These are phyloP conservation scores for Grantiella picta DNA, from an alignment of 2,113 vertebrate species.

Conservation along the genomic window DNA sequence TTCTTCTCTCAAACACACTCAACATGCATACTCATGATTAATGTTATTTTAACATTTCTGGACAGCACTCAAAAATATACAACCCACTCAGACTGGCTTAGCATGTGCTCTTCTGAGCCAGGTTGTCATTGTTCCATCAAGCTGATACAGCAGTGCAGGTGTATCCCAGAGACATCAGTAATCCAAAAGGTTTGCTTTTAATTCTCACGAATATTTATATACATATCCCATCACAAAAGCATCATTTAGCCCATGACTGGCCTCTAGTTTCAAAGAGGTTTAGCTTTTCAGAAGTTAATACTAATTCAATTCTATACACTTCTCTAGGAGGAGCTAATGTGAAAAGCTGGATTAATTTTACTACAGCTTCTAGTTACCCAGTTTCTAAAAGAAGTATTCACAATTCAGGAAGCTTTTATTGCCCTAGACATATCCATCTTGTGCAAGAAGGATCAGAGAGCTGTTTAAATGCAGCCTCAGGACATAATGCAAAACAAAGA, in stretches of 20 bases:
- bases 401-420: background rate
- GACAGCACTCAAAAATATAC: background rate
- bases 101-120: background rate
- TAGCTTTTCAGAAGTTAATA: background rate
- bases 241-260: background rate
- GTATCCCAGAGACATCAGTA: background rate
- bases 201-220: background rate
- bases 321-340: background rate
- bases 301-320: background rate
- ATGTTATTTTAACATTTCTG: constrained; percentile 62
- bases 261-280: background rate
- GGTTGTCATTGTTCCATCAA: background rate
- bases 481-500: background rate
- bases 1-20: constrained; percentile 29
- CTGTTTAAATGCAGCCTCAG: constrained; percentile 8
- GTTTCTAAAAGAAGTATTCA: background rate
- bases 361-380: background rate
- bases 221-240: background rate
- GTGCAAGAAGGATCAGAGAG: background rate
- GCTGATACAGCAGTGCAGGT: background rate
- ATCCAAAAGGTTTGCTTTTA: background rate
- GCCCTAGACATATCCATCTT: background rate
- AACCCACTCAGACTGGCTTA: background rate
- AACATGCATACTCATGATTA: background rate
- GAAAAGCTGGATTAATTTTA: background rate